A percentile compares a stretch with the other conserved stretches of the same genome.
Evolutionary conservation across 1,140 invertebrate genomes (phyloP).

Genomic region (Sinella curviseta): DNA sequence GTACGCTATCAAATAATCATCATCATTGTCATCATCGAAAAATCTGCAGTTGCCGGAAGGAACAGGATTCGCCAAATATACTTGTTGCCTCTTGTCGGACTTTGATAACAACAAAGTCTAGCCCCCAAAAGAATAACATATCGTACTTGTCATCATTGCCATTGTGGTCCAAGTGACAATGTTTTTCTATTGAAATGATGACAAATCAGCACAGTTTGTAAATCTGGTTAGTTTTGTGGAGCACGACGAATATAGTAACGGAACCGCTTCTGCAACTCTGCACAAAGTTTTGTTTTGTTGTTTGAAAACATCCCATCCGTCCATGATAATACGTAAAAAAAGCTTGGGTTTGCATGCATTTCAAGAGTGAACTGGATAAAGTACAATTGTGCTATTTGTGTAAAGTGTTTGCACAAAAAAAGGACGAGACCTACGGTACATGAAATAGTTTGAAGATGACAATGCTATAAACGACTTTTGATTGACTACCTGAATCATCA

Average conservation of each 20-base stretch:
- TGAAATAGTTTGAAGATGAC: not conserved
- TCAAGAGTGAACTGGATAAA: not conserved
- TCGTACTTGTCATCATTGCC: not conserved
- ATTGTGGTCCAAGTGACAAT: not conserved
- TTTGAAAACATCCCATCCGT: not conserved
- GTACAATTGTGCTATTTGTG: not conserved
- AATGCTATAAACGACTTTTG: too few relatives aligned
- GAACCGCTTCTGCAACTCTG: too few relatives aligned
- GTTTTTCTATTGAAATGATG: not conserved
- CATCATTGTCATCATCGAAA: slow-evolving; percentile 16
- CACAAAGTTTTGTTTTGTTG: not conserved
- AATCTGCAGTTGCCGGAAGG: slow-evolving; percentile 5
- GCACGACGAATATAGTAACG: too few relatives aligned
- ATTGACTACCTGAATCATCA: not conserved
- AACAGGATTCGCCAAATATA: slow-evolving; percentile 15
- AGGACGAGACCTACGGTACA: slow-evolving; percentile 7
- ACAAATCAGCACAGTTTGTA: too few relatives aligned
- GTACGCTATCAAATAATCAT: not conserved
- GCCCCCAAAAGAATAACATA: not conserved
- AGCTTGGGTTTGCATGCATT: not conserved
- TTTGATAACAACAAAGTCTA: not conserved
- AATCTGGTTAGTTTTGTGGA: not conserved
- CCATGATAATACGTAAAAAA: not conserved
- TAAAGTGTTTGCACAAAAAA: not conserved
- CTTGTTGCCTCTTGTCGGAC: not conserved